Evolutionary conservation across 2,888 invertebrate genomes (phyloP).

Genomic region (Podotricha telesiphe): DNA sequence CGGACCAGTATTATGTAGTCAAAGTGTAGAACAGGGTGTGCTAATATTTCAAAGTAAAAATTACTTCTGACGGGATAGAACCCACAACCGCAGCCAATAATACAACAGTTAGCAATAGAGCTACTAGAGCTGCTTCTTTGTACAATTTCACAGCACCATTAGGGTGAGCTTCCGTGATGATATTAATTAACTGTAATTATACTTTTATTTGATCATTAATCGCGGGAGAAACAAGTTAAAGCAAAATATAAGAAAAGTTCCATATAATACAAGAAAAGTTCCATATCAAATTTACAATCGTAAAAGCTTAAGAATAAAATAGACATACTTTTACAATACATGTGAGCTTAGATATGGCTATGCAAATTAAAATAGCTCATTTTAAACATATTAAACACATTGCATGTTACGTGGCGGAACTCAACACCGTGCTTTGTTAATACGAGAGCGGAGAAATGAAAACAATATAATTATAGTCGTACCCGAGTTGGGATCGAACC

Average conservation of each 20-base stretch:
- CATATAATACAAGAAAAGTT: neutral
- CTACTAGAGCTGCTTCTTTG: neutral
- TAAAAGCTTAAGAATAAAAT: conserved; percentile 20
- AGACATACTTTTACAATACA: neutral
- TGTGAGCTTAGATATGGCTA: no score
- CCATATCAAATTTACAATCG: neutral
- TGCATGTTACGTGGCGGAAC: no score
- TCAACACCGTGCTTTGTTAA: no score
- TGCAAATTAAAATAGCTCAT: no score
- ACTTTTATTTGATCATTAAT: neutral
- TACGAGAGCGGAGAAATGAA: no score
- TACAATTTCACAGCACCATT: neutral
- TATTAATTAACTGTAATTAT: conserved; percentile 8
- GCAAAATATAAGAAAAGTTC: neutral
- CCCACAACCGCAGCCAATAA: neutral
- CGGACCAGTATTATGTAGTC: no score
- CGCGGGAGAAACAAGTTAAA: neutral
- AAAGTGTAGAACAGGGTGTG: no score
- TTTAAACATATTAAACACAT: no score
- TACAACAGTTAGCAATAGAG: no score
- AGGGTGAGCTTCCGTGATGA: neutral
- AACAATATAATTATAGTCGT: no score
- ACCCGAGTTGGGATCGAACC: no score
- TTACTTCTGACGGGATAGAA: neutral
- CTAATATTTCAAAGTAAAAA: no score